These are phyloP conservation scores for Bacillus rossius DNA, from an alignment of 1,140 invertebrate genomes.

Conservation along the genomic window DNA sequence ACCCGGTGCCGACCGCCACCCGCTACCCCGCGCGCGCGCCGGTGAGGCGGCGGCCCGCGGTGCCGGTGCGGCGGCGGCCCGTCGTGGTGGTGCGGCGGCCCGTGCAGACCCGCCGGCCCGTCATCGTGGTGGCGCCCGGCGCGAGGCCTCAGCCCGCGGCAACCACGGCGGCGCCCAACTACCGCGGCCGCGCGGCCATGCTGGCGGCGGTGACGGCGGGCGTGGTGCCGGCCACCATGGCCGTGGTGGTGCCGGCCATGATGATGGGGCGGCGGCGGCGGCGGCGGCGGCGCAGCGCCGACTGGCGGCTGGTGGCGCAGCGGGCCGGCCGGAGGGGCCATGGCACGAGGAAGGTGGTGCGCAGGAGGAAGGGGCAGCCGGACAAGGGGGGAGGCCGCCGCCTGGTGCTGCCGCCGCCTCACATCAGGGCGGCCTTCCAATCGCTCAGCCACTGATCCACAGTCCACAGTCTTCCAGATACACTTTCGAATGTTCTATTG, in stretches of 20 bases:
- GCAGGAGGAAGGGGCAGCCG: too few species aligned
- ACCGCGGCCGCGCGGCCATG: conserved; percentile 45
- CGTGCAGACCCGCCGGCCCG: not conserved
- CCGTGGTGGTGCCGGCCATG: conserved; percentile 65
- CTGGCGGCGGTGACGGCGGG: conserved; percentile 68
- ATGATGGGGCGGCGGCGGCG: conserved; percentile 55
- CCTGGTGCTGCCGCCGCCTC: too few species aligned
- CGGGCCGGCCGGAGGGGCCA: too few species aligned
- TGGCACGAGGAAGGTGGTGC: too few species aligned
- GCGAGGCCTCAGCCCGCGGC: conserved; percentile 17
- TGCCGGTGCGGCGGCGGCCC: not conserved
- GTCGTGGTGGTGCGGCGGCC: not conserved
- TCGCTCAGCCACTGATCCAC: too few species aligned
- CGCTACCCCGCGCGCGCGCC: not conserved
- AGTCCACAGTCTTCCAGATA: too few species aligned
- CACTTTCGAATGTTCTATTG: too few species aligned
- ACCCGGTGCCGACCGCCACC: not conserved
- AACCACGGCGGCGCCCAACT: conserved; percentile 39
- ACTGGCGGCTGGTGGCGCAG: too few species aligned
- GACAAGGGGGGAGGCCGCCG: too few species aligned
- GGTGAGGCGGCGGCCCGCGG: not conserved
- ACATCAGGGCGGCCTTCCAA: too few species aligned
- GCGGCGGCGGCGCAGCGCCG: not conserved
- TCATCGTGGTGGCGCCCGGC: not conserved
- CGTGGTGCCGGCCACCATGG: conserved; percentile 71